Conservation (phyloP, 2,113 vertebrate genomes). For the Neopipo cinnamomea region DNA sequence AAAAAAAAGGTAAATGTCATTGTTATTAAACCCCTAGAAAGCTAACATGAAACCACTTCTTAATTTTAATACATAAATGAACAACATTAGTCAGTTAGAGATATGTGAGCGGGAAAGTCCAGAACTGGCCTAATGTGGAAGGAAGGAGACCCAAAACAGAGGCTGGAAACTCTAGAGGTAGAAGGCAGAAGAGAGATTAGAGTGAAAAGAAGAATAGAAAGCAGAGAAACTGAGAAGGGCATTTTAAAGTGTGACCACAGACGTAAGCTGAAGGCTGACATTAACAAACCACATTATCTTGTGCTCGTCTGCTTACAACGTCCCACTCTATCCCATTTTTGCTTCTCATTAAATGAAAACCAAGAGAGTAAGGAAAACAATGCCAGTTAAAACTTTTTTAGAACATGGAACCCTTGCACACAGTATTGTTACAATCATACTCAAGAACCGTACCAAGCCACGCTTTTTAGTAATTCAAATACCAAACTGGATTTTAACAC, state of each 20-base stretch:
- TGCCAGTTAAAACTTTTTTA: not conserved
- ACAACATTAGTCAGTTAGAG: not conserved
- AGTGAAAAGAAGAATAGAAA: constrained; percentile 41
- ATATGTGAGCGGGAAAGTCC: not conserved
- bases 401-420: not conserved
- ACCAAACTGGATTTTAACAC: not conserved
- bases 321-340: not conserved
- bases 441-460: not conserved
- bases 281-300: constrained; percentile 41
- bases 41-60: not conserved
- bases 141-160: not conserved
- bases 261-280: constrained; percentile 6
- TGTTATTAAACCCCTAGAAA: not conserved
- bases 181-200: not conserved
- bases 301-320: not conserved
- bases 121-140: not conserved
- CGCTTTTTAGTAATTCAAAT: not conserved
- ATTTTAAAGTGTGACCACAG: constrained; percentile 11
- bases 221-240: not conserved
- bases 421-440: not conserved
- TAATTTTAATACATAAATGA: not conserved
- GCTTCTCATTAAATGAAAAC: not conserved
- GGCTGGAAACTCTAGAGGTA: not conserved
- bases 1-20: not conserved
- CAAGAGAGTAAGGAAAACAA: not conserved